Evolutionary conservation across 2,113 vertebrate genomes (phyloP).

Genomic region (Bufo bufo): DNA sequence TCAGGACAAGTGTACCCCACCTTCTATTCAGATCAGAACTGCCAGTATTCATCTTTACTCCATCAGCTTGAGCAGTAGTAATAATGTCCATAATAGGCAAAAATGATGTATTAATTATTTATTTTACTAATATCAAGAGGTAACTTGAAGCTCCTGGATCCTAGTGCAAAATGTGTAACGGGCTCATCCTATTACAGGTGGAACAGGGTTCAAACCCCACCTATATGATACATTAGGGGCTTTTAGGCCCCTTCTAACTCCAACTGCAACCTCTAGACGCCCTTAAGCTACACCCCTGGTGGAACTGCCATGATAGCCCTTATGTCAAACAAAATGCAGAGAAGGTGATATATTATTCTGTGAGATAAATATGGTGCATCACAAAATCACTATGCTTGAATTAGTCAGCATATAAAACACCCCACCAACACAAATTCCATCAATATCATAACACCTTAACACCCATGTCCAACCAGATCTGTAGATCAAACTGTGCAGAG

Average conservation of each 20-base stretch:
- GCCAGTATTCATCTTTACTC: not conserved
- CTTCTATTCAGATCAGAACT: conserved; percentile 11
- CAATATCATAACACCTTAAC: not conserved
- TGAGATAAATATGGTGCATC: no score
- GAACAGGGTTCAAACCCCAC: fast-evolving
- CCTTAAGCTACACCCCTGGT: not conserved
- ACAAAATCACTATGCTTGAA: no score
- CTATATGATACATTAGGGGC: not conserved
- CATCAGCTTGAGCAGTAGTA: not conserved
- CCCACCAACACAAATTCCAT: not conserved
- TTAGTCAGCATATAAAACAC: not conserved
- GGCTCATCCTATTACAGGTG: not conserved
- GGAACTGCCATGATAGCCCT: not conserved
- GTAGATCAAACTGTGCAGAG: not conserved
- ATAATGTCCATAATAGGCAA: not conserved
- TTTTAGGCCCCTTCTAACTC: not conserved
- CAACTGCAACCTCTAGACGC: not conserved
- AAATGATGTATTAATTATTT: not conserved
- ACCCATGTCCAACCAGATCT: not conserved
- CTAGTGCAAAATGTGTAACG: not conserved
- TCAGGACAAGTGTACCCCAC: not conserved
- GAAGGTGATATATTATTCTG: not conserved
- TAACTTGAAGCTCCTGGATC: not conserved
- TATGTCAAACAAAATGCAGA: not conserved
- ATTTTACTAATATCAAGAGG: not conserved